These are phyloP conservation scores for Erebia palarica DNA, from an alignment of 2,888 invertebrate species.

Conservation along the genomic window DNA sequence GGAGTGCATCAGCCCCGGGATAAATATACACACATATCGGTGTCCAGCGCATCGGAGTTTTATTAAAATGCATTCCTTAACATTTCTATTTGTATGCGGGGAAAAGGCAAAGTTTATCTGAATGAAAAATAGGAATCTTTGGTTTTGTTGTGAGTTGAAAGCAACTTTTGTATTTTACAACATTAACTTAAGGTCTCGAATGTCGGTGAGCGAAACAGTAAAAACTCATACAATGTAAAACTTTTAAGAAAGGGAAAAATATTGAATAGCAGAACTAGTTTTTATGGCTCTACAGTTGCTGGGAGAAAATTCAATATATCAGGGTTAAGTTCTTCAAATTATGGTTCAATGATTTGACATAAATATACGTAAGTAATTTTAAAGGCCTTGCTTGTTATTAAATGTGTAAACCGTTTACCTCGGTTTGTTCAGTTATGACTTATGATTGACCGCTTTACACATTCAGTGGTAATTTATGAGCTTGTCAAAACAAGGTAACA, in stretches of 20 bases:
- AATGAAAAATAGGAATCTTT: not conserved
- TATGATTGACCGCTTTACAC: constrained; percentile 21
- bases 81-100: constrained; percentile 59
- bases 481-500: constrained; percentile 25
- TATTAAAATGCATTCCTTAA: constrained; percentile 72
- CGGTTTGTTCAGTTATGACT: constrained; percentile 23
- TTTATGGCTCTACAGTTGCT: too few species aligned
- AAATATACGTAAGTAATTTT: not conserved
- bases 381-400: constrained; percentile 2
- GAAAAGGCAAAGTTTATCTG: constrained; percentile 2
- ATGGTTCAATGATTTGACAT: not conserved
- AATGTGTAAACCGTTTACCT: constrained; percentile 16
- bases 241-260: too few species aligned
- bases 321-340: too few species aligned
- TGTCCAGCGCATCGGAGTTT: constrained; percentile 61
- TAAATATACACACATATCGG: constrained; percentile 64
- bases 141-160: too few species aligned
- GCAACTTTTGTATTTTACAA: too few species aligned
- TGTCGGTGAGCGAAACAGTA: too few species aligned
- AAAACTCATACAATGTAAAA: too few species aligned
- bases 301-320: too few species aligned
- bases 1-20: constrained; percentile 70
- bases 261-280: too few species aligned
- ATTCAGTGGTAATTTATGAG: constrained; percentile 22
- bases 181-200: too few species aligned